Conservation (phyloP, 1,140 invertebrate species). For the Zeugodacus cucurbitae region DNA sequence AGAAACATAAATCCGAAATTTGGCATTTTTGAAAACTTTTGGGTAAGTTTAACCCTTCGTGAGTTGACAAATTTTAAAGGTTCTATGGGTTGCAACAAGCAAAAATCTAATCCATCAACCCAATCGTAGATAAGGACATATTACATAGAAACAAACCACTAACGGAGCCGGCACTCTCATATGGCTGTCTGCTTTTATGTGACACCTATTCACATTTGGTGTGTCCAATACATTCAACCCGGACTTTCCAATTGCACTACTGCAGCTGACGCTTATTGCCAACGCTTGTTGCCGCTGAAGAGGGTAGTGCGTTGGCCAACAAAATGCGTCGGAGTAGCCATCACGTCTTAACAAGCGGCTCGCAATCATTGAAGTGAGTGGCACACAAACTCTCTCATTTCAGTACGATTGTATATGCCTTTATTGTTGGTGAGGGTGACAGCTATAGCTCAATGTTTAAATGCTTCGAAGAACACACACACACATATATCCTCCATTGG, state of each 20-base stretch:
- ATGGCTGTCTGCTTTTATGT: slow-evolving; percentile 34
- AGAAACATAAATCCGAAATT: too few species aligned
- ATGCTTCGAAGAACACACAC: background rate
- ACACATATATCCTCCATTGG: background rate
- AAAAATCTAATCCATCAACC: background rate
- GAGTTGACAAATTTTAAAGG: background rate
- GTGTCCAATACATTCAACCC: slow-evolving; percentile 4
- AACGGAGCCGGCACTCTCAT: background rate
- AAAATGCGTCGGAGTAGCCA: background rate
- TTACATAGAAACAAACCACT: background rate
- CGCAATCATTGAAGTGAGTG: too few species aligned
- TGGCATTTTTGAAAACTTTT: too few species aligned
- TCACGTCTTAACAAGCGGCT: background rate
- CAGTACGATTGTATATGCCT: background rate
- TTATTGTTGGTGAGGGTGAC: slow-evolving; percentile 6
- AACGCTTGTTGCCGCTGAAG: slow-evolving; percentile 34
- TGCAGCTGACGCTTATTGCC: slow-evolving; percentile 17
- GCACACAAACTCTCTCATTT: background rate
- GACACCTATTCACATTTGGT: slow-evolving; percentile 31
- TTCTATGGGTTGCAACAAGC: background rate
- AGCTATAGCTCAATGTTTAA: slow-evolving; percentile 18
- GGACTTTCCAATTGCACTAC: background rate
- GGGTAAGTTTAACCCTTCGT: too few species aligned
- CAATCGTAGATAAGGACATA: background rate
- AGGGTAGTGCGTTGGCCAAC: background rate